Evolutionary conservation across 1,140 invertebrate genomes (phyloP), one percentile per base, ranked within the genome.

Genomic region (Theocolax elegans): DNA sequence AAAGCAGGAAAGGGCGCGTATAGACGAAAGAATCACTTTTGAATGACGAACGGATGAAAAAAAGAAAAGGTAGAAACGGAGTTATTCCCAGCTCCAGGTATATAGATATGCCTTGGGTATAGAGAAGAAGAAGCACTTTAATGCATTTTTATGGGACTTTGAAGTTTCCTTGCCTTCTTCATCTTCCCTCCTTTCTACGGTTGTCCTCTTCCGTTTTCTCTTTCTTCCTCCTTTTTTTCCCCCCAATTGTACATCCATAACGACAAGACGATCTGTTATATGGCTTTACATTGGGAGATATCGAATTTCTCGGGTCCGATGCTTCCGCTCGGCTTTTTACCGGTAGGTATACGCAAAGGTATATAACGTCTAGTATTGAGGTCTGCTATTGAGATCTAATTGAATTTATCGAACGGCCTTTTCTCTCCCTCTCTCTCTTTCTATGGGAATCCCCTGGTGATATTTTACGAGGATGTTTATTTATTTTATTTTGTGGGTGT

Each of bases 101-200:
- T 3, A n/a, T n/a, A n/a, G n/a, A 54, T 54, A 54, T 49, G 23
- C 17, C 19, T 19, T n/a, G 7, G 29, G 21, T n/a, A n/a, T n/a
- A n/a, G n/a, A n/a, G n/a, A n/a, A 29, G n/a, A 4, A 21, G 42
- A 54, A 46, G 23, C 27, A 56, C 38, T 67, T 67, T 42, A 46
- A 66, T 72, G 48, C 64, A 54, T 72, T 63, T 62, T 72, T 48
- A 67, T 72, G 29, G 40, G 51, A 67, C 27, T 67, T 60, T 49
- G 35, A 42, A 59, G 9, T 42, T 53, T 38, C 48, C 51, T 51
- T 7, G 7, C 0, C 4, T 23, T 23, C 25, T 21, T 63, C 8
- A 15, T 35, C 21, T 48, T 23, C 10, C 2, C 29, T 19, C 19
- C 2, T n/a, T 25, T 25, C 17, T 23, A n/a, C 27, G 31, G 27